Percentiles rank a stretch among this genome's conserved stretches.
These are phyloP conservation scores for Anoura caudifer DNA, from an alignment of 2,113 vertebrate genomes.

Conservation along the genomic window DNA sequence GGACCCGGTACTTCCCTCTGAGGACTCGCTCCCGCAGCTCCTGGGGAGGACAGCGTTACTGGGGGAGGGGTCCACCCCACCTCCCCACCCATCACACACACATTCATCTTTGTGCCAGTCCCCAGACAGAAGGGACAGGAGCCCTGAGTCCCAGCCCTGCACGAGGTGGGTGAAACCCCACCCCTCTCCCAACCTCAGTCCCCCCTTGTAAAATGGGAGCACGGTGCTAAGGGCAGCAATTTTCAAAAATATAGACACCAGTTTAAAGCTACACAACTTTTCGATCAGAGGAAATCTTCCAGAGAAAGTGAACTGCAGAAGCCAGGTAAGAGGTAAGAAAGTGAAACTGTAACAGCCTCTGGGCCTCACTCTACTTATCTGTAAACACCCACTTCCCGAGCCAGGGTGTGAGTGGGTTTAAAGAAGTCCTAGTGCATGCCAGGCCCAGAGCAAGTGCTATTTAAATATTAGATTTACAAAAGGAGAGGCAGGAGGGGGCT, in stretches of 20 bases:
- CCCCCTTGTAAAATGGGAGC: background rate
- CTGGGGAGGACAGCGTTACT: conserved; percentile 69
- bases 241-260: background rate
- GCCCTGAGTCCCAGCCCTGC: background rate
- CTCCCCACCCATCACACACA: background rate
- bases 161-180: accelerated
- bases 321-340: background rate
- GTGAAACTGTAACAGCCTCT: background rate
- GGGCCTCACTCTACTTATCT: background rate
- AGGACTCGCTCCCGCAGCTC: conserved; percentile 94
- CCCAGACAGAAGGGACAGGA: background rate
- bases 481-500: too few relatives aligned
- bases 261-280: background rate
- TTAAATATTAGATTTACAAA: background rate
- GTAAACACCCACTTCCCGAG: background rate
- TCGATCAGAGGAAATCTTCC: background rate
- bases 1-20: conserved; percentile 94
- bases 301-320: background rate
- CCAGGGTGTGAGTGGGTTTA: background rate
- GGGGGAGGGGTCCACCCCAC: accelerated
- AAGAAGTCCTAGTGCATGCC: accelerated
- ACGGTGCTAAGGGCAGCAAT: accelerated
- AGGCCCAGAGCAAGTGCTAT: background rate
- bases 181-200: background rate
- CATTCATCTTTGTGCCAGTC: background rate